Evolutionary conservation across 2,888 invertebrate species (phyloP).

Genomic region (Palloptera scutellata): DNA sequence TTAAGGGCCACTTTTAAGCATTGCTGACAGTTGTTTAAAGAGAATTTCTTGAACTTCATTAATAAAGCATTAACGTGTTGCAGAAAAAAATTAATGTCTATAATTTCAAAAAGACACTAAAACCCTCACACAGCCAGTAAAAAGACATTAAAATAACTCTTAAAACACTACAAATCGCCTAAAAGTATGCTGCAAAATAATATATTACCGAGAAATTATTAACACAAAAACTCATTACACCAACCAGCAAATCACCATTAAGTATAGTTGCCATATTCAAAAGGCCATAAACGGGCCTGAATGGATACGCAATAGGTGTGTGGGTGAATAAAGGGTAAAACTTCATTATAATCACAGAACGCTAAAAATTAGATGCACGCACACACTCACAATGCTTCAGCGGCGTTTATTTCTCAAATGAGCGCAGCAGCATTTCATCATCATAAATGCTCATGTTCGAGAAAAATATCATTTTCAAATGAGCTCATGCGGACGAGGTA

Average conservation of each 20-base stretch:
- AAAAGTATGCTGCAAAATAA: constrained; percentile 32
- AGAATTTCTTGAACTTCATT: constrained; percentile 74
- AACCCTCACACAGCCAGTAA: constrained; percentile 16
- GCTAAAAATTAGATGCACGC: constrained; percentile 1
- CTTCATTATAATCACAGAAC: background rate
- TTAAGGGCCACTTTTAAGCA: constrained; percentile 17
- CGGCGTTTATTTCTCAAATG: too few relatives aligned
- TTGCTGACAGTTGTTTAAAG: constrained; percentile 57
- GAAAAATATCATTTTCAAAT: background rate
- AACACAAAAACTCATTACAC: constrained; percentile 26
- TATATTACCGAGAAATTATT: constrained; percentile 29
- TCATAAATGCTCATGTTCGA: background rate
- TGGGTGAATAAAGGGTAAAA: background rate
- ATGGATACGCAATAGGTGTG: background rate
- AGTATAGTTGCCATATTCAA: constrained; percentile 3
- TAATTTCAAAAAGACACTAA: constrained; percentile 7
- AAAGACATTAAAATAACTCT: constrained; percentile 37
- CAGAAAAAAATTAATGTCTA: constrained; percentile 2
- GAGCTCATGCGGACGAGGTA: background rate
- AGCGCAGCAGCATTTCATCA: background rate
- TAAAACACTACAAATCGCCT: constrained; percentile 17
- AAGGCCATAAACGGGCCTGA: constrained; percentile 20
- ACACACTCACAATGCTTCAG: background rate
- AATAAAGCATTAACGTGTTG: constrained; percentile 69
- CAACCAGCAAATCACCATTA: constrained; percentile 30